Evolutionary conservation across 2,888 invertebrate species (phyloP), one percentile per base, ranked within the genome.

Genomic region (Fragum whitleyi): DNA sequence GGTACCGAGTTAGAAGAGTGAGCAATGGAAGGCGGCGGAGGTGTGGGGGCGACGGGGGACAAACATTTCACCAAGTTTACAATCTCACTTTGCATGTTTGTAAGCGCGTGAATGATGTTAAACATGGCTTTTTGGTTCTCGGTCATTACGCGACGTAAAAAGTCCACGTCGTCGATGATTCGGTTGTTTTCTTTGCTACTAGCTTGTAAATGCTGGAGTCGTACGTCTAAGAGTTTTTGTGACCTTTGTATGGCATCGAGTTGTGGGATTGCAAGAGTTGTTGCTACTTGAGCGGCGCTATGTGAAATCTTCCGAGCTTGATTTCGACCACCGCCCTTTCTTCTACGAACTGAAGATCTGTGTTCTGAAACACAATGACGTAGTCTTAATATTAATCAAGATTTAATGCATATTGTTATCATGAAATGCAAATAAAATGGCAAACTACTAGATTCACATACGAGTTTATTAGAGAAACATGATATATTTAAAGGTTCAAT

Each of bases 51-150:
- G 19, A 83, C 78, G 19, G 92, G 91, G 11, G 89, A 85, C 26
- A 92, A 83, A 85, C 91, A 92, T 81, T 90, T 91, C 2, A 90
- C 92, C 51, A 92, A 79, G 77, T 88, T 90, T 9, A 91, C 91
- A 28, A 93, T 93, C 83, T 93, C 93, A 53, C 92, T 92, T 83
- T 94, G 94, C 77, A 94, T 93, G 74, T 93, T 93, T 47, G 91
- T 86, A 67, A 94, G 87, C 21, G 93, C 94, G 42, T 92, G 92
- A 21, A 94, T 92, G 23, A 94, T 92, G 72, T 93, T 93, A 71
- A 89, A 91, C 85, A 94, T 87, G 9, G 93, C 94, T 81, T 94
- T 94, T 77, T 94, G 93, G 84, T 94, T 94, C 85, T 94, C 94
- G 1, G 92, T 91, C 92, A 94, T 93, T 55, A 94, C 89, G 6